These are phyloP conservation scores for Zoanthus sociatus DNA, from an alignment of 92 coral and sea anemone genomes.

Conservation along the genomic window DNA sequence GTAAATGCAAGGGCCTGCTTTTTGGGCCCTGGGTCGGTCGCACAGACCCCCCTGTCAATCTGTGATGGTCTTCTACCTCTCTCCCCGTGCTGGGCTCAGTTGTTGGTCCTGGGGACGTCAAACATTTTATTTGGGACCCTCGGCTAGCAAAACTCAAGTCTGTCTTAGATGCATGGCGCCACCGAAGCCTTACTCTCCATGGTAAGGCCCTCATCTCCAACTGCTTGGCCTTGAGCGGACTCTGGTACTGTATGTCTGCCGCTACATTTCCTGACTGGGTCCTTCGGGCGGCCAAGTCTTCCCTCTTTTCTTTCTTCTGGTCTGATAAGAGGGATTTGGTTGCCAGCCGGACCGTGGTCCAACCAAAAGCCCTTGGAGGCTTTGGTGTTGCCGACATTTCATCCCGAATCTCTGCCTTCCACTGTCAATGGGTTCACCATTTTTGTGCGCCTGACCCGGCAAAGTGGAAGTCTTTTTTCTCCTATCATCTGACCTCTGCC, in stretches of 20 bases:
- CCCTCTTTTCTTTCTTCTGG: background rate
- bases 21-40: conserved; percentile 14
- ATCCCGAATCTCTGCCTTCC: background rate
- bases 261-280: background rate
- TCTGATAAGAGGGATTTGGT: background rate
- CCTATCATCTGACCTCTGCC: background rate
- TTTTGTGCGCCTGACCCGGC: background rate
- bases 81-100: background rate
- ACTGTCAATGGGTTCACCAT: background rate
- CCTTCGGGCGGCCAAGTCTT: background rate
- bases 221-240: no score
- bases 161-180: background rate
- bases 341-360: background rate
- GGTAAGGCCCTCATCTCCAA: no score
- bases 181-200: no score
- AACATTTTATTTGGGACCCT: background rate
- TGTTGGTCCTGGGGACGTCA: background rate
- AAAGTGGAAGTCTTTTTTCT: background rate
- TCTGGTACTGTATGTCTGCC: background rate
- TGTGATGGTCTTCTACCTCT: background rate
- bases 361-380: background rate
- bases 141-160: background rate
- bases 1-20: background rate
- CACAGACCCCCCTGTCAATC: background rate
- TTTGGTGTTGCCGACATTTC: background rate